Evolutionary conservation across 2,113 vertebrate species (phyloP).

Genomic region (Cheilinus undulatus): DNA sequence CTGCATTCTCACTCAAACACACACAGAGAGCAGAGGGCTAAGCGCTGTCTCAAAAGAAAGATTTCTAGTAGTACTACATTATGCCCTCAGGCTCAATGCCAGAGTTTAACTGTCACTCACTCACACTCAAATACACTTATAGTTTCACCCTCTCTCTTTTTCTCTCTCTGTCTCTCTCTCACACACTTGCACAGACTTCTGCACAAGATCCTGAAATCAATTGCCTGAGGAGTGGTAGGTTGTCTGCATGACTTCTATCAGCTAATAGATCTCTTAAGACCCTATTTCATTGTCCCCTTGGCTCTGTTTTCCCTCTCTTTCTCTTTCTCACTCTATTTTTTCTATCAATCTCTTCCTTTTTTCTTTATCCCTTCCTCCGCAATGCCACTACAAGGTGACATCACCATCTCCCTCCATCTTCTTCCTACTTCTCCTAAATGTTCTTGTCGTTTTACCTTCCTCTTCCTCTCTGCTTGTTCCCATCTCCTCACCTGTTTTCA

Average conservation of each 20-base stretch:
- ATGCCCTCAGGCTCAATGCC: conserved; percentile 46
- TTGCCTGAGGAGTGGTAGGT: conserved; percentile 52
- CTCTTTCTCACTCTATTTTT: too few relatives aligned
- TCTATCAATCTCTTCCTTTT: neutral
- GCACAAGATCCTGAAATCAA: conserved; percentile 53
- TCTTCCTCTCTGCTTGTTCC: neutral
- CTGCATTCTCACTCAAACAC: neutral
- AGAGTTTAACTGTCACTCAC: conserved; percentile 59
- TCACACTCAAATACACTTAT: conserved; percentile 8
- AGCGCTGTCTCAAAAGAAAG: conserved; percentile 44
- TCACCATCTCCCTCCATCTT: conserved; percentile 36
- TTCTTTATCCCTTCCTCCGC: conserved; percentile 30
- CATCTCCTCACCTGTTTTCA: neutral
- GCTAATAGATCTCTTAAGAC: conserved; percentile 52
- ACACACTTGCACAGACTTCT: conserved; percentile 14
- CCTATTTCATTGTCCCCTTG: conserved; percentile 17
- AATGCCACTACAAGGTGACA: conserved; percentile 53
- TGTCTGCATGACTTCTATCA: conserved; percentile 64
- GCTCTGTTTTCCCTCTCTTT: neutral
- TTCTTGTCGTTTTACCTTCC: neutral
- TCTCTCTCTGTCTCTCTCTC: conserved; percentile 12
- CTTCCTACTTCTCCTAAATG: neutral
- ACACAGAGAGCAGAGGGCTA: conserved; percentile 10
- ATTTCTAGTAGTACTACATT: conserved; percentile 62
- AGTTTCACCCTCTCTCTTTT: conserved; percentile 45